Conservation (phyloP, 2,888 invertebrate species). For the Apotomis betuletana region DNA sequence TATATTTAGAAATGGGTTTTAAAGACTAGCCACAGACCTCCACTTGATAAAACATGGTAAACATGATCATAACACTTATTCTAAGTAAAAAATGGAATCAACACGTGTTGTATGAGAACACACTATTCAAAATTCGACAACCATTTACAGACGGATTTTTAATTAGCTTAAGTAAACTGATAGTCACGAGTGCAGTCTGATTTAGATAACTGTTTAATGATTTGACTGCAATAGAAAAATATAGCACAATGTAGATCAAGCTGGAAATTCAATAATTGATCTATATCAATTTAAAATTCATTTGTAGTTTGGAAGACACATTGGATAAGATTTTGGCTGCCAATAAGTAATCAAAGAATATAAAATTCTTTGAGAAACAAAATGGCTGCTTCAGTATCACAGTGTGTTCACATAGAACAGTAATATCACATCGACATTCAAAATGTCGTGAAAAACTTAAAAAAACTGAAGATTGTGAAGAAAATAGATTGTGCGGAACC, state of each 20-base stretch:
- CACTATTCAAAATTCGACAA: conserved; percentile 1
- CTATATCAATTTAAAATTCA: not conserved
- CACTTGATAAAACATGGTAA: conserved; percentile 49
- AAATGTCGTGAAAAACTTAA: conserved; percentile 33
- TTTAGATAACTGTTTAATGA: too few species aligned
- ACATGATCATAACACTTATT: conserved; percentile 57
- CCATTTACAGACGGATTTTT: too few species aligned
- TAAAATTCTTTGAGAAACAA: not conserved
- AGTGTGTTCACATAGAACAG: conserved; percentile 34
- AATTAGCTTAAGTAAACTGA: too few species aligned
- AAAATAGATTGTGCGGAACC: conserved; percentile 39
- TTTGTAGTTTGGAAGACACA: not conserved
- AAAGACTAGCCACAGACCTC: conserved; percentile 27
- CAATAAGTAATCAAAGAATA: not conserved
- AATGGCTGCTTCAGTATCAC: not conserved
- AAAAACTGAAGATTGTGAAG: conserved; percentile 21
- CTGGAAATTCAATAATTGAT: not conserved
- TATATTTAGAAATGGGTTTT: not conserved
- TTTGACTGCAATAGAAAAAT: too few species aligned
- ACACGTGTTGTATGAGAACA: conserved; percentile 41
- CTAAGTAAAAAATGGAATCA: conserved; percentile 49
- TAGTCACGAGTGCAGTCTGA: too few species aligned
- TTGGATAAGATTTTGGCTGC: not conserved
- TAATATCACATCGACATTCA: conserved; percentile 33
- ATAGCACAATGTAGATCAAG: too few species aligned